A percentile compares a stretch with the other conserved stretches of the same genome.
Conservation (phyloP, 1,140 invertebrate genomes). For the Marisa cornuarietis region DNA sequence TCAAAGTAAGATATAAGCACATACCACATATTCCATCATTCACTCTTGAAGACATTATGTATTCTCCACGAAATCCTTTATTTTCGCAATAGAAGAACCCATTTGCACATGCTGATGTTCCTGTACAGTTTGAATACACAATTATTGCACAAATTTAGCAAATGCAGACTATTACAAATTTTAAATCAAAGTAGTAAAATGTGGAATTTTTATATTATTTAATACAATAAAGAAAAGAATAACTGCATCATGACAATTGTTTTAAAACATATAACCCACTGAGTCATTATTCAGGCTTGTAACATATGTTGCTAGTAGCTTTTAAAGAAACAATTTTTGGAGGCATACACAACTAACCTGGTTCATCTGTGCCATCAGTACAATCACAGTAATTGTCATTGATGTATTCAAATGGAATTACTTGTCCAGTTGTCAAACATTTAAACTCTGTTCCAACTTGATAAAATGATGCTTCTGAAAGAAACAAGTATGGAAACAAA, state of each 20-base stretch:
- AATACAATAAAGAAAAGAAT: background rate
- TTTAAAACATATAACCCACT: background rate
- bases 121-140: slow-evolving; percentile 62
- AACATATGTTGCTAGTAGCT: too few species aligned
- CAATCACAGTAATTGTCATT: slow-evolving; percentile 99
- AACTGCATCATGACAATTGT: background rate
- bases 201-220: background rate
- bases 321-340: background rate
- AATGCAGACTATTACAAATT: background rate
- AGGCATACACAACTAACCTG: slow-evolving; percentile 64
- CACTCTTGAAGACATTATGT: slow-evolving; percentile 89
- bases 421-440: slow-evolving; percentile 45
- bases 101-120: slow-evolving; percentile 90
- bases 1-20: slow-evolving; percentile 30
- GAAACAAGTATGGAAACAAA: slow-evolving; percentile 18
- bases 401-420: slow-evolving; percentile 84
- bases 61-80: slow-evolving; percentile 79
- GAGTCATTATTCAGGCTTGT: background rate
- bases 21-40: slow-evolving; percentile 96
- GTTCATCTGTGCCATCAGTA: slow-evolving; percentile 89
- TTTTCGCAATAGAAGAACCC: slow-evolving; percentile 93
- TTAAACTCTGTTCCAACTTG: slow-evolving; percentile 39
- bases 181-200: background rate
- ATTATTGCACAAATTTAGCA: background rate
- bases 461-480: slow-evolving; percentile 53